Conservation (phyloP, 2,113 vertebrate species). For the Ptychochromis oligacanthus region DNA sequence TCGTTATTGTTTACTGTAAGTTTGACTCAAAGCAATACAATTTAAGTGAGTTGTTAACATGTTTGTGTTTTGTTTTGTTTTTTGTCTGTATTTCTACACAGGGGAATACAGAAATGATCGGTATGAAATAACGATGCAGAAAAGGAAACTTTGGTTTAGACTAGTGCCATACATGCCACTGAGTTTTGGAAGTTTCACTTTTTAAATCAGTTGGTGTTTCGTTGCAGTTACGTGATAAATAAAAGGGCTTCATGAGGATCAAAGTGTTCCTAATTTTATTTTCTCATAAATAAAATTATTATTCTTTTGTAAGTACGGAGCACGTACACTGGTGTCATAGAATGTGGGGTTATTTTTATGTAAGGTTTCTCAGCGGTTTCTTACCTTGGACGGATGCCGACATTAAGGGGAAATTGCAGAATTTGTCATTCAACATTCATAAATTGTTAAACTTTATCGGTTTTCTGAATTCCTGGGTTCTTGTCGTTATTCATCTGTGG, state of each 20-base stretch:
- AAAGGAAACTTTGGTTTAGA: constrained; percentile 6
- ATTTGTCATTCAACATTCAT: constrained; percentile 10
- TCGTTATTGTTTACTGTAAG: constrained; percentile 6
- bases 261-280: constrained; percentile 42
- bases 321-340: constrained; percentile 32
- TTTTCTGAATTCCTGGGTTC: constrained; percentile 13
- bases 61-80: background rate
- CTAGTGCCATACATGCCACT: background rate
- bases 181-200: constrained; percentile 3
- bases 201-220: constrained; percentile 39
- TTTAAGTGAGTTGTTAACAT: constrained; percentile 3
- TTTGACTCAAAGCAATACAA: constrained; percentile 49
- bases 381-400: constrained; percentile 16
- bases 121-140: background rate
- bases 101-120: background rate
- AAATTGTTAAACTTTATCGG: background rate
- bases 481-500: constrained; percentile 32
- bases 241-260: constrained; percentile 53
- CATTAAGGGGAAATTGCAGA: background rate
- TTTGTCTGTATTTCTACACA: background rate
- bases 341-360: constrained; percentile 37
- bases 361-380: constrained; percentile 15
- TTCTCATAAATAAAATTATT: constrained; percentile 30
- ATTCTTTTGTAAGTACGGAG: constrained; percentile 40
- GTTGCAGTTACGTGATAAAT: background rate